Conservation (phyloP, 2,113 vertebrate species). For the Grammomys dolichurus region DNA sequence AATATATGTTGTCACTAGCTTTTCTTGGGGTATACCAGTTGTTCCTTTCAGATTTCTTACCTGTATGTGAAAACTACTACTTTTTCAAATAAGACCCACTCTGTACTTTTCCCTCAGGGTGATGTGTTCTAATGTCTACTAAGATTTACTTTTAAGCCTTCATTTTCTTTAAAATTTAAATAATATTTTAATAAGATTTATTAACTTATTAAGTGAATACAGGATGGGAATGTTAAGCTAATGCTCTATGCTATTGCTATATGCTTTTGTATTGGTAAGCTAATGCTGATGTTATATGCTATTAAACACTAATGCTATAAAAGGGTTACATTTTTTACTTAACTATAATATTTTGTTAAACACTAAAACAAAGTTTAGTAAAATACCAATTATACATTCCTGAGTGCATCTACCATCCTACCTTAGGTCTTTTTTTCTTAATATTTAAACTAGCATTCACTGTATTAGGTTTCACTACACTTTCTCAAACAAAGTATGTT, state of each 20-base stretch:
- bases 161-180: conserved; percentile 47
- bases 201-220: conserved; percentile 6
- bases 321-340: conserved; percentile 28
- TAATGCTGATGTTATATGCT: not conserved
- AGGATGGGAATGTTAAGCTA: not conserved
- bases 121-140: not conserved
- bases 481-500: too few relatives aligned
- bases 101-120: not conserved
- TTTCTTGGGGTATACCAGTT: conserved; percentile 5
- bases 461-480: not conserved
- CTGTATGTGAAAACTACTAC: not conserved
- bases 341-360: conserved; percentile 49
- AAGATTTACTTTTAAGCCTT: not conserved
- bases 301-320: conserved; percentile 4
- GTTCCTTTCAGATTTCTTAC: conserved; percentile 15
- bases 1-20: not conserved
- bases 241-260: not conserved
- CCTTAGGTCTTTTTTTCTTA: not conserved
- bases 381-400: conserved; percentile 30
- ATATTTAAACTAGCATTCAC: not conserved
- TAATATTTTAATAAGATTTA: conserved; percentile 30
- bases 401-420: not conserved
- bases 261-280: not conserved
- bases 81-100: conserved; percentile 41
- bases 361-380: conserved; percentile 46